A percentile compares a stretch with the other conserved stretches of the same genome.
phyloP scores from a whole-genome alignment of 2,113 vertebrate genomes.

The Lates calcarifer region DNA sequence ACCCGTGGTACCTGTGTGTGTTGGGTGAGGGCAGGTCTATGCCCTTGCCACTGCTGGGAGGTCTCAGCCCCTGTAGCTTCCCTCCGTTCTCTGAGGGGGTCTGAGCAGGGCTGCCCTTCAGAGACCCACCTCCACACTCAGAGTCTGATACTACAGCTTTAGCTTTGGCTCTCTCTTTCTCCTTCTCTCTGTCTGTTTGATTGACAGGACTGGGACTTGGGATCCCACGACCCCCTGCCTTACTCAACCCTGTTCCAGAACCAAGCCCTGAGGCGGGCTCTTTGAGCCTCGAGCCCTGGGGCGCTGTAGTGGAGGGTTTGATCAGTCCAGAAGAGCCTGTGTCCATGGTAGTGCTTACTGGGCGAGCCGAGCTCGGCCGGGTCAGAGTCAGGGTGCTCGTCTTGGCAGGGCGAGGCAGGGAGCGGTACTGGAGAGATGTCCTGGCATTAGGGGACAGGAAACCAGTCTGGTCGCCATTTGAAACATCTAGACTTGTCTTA shows the following conservation, averaged over 20 bases:
- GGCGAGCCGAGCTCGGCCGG: constrained; percentile 84
- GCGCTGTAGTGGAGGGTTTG: constrained; percentile 78
- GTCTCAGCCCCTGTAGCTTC: constrained; percentile 86
- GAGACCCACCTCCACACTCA: constrained; percentile 79
- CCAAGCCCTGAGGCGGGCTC: constrained; percentile 71
- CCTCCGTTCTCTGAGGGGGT: constrained; percentile 81
- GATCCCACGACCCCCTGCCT: constrained; percentile 67
- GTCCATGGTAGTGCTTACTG: constrained; percentile 92
- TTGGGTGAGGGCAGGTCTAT: constrained; percentile 87
- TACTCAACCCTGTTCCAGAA: constrained; percentile 76
- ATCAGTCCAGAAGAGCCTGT: constrained; percentile 86
- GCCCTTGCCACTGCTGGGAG: constrained; percentile 83
- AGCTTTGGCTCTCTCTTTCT: constrained; percentile 96
- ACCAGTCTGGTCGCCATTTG: constrained; percentile 87
- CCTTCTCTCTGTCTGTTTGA: constrained; percentile 92
- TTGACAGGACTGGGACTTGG: constrained; percentile 88
- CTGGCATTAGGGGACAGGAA: constrained; percentile 93
- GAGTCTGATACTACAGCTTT: constrained; percentile 92
- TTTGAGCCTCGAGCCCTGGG: constrained; percentile 73
- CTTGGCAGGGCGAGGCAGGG: constrained; percentile 95
- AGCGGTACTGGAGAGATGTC: constrained; percentile 95
- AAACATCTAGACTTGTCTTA: constrained; percentile 95
- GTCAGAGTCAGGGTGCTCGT: constrained; percentile 94
- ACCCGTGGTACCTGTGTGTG: constrained; percentile 87
- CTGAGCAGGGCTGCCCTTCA: constrained; percentile 74